Conservation (phyloP, 2,797 vertebrate species). For the Eulemur rubriventer region DNA sequence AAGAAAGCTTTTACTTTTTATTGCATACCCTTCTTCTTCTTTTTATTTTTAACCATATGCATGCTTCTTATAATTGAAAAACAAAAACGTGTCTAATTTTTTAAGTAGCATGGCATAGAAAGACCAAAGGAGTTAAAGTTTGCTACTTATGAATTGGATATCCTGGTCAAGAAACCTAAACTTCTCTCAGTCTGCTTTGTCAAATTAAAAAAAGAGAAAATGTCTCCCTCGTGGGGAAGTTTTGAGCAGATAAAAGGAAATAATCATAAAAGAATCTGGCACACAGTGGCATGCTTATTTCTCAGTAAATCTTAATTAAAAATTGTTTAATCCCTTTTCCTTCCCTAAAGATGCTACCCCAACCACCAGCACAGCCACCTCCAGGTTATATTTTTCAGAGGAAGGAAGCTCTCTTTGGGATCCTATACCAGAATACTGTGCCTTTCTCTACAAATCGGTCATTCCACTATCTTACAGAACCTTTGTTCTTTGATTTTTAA, state of each 20-base stretch:
- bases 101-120: not conserved
- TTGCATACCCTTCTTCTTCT: not conserved
- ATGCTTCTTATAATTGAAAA: not conserved
- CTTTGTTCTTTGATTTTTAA: constrained; percentile 5
- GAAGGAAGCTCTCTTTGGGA: not conserved
- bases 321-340: not conserved
- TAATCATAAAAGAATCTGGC: not conserved
- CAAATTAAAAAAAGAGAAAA: not conserved
- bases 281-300: not conserved
- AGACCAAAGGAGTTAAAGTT: not conserved
- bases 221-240: not conserved
- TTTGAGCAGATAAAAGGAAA: constrained; percentile 23
- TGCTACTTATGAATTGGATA: not conserved
- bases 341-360: not conserved
- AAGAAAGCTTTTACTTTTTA: not conserved
- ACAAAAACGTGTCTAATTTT: not conserved
- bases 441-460: not conserved
- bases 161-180: not conserved
- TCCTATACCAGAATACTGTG: not conserved
- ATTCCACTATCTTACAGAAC: not conserved
- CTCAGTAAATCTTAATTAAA: not conserved
- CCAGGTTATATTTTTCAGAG: not conserved
- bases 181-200: not conserved
- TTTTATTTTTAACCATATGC: not conserved
- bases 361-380: not conserved